phyloP scores from a whole-genome alignment of 1,140 invertebrate species.

The Lysiphlebus fabarum region DNA sequence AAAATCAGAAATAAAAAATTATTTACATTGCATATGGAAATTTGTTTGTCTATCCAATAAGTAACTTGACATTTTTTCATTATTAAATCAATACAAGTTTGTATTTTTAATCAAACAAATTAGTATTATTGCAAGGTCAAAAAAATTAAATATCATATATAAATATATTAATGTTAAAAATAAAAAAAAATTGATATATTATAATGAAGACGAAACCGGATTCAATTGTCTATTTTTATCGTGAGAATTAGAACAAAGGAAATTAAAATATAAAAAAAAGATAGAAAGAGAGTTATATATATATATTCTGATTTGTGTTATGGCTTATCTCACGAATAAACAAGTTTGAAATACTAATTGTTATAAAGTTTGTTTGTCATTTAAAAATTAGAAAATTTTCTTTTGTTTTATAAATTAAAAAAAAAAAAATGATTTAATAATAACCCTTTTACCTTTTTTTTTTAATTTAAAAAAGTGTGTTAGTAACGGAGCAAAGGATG shows the following conservation, averaged over 20 bases:
- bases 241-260: constrained; percentile 23
- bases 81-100: no score
- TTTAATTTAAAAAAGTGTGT: not conserved
- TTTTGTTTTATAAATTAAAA: no score
- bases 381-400: not conserved
- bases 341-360: constrained; percentile 23
- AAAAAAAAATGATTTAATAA: no score
- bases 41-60: no score
- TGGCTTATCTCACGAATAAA: constrained; percentile 17
- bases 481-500: no score
- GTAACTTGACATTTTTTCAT: no score
- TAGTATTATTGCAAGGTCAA: no score
- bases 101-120: no score
- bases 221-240: constrained; percentile 2
- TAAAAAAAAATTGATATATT: not conserved
- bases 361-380: constrained; percentile 16
- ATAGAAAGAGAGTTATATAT: constrained; percentile 4
- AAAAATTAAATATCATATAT: no score
- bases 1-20: no score
- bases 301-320: constrained; percentile 8
- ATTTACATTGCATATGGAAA: no score
- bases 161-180: not conserved
- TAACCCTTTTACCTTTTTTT: not conserved
- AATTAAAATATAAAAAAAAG: constrained; percentile 9
- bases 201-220: constrained; percentile 9